phyloP scores from a whole-genome alignment of 2,888 invertebrate species.

The Chesias legatella region DNA sequence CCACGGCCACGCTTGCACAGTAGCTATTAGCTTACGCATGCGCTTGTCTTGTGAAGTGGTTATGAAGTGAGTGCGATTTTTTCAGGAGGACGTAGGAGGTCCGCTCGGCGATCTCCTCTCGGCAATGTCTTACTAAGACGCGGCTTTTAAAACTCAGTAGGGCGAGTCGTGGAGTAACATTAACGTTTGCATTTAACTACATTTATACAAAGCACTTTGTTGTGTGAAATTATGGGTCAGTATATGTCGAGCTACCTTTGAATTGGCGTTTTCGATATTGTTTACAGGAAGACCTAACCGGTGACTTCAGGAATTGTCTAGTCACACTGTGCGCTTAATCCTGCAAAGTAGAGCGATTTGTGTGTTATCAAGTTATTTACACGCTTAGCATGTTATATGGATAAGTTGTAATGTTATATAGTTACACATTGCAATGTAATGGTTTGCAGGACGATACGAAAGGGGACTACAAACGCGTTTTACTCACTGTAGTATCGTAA shows the following conservation, averaged over 20 bases:
- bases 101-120: constrained; percentile 84
- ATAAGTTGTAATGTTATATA: constrained; percentile 26
- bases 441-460: constrained; percentile 84
- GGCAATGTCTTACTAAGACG: constrained; percentile 81
- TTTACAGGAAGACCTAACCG: constrained; percentile 84
- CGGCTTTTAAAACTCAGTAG: constrained; percentile 54
- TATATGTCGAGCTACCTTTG: constrained; percentile 49
- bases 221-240: constrained; percentile 68
- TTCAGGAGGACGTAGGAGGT: constrained; percentile 85
- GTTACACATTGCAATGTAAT: constrained; percentile 62
- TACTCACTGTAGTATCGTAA: constrained; percentile 79
- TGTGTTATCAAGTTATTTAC: constrained; percentile 50
- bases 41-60: constrained; percentile 44
- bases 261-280: constrained; percentile 60
- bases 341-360: constrained; percentile 56
- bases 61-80: constrained; percentile 68
- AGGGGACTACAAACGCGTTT: constrained; percentile 85
- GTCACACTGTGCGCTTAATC: constrained; percentile 79
- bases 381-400: constrained; percentile 52
- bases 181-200: constrained; percentile 55
- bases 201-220: constrained; percentile 58
- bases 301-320: constrained; percentile 85
- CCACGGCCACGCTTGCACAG: constrained; percentile 68
- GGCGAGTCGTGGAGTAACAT: constrained; percentile 44
- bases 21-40: constrained; percentile 67